Conservation (phyloP, 2,888 invertebrate genomes). For the Beris morrisii region DNA sequence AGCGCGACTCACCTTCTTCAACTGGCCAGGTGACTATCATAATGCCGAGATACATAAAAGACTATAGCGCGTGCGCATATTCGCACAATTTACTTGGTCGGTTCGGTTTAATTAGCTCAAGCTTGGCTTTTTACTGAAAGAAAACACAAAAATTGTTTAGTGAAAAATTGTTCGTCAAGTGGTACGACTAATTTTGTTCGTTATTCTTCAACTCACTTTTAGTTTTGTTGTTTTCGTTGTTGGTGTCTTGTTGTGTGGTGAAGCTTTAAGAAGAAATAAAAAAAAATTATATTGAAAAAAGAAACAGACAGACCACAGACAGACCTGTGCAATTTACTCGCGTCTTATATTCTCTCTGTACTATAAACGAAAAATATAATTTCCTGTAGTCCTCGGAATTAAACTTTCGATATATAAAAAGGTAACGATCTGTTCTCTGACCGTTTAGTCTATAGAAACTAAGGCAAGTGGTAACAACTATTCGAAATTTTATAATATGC, state of each 20-base stretch:
- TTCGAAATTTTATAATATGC: background rate
- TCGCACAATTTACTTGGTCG: slow-evolving; percentile 5
- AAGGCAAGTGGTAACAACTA: slow-evolving; percentile 35
- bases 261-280: no score
- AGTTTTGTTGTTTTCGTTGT: no score
- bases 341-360: background rate
- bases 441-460: slow-evolving; percentile 37
- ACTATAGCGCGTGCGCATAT: slow-evolving; percentile 23
- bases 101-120: background rate
- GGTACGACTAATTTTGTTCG: no score
- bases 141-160: background rate
- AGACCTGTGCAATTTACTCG: background rate
- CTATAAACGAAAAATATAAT: slow-evolving; percentile 29
- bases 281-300: no score
- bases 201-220: no score
- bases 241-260: no score
- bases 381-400: slow-evolving; percentile 41
- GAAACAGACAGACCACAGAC: no score
- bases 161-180: no score
- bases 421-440: slow-evolving; percentile 32
- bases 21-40: background rate
- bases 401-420: slow-evolving; percentile 39
- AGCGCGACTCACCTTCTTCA: slow-evolving; percentile 18
- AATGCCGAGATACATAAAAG: no score
- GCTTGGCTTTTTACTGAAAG: background rate